These are phyloP conservation scores for Lepus europaeus DNA, from an alignment of 2,113 vertebrate species.

Conservation along the genomic window DNA sequence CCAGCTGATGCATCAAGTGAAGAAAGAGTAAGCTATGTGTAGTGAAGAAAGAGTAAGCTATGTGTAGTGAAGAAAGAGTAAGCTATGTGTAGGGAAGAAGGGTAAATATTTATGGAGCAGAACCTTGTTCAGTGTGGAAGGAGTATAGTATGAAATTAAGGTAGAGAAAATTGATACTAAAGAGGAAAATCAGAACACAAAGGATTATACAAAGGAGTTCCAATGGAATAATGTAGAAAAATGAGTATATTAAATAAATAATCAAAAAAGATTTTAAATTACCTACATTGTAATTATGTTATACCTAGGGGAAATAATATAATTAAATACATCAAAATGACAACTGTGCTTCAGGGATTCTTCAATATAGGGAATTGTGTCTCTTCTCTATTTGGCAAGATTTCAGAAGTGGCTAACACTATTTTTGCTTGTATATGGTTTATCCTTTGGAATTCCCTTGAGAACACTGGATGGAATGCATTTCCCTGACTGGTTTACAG, in stretches of 20 bases:
- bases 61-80: background rate
- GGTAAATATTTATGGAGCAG: background rate
- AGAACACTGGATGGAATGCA: background rate
- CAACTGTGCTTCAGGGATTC: background rate
- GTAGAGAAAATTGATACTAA: background rate
- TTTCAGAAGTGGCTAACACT: conserved; percentile 2
- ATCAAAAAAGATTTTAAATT: background rate
- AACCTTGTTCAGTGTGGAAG: background rate
- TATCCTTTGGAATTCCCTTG: background rate
- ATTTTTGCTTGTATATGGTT: background rate
- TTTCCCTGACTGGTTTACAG: background rate
- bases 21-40: background rate
- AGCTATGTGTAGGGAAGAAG: background rate
- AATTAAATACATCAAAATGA: conserved; percentile 22
- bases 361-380: background rate
- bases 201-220: background rate
- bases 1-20: background rate
- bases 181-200: background rate
- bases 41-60: background rate
- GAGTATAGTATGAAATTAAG: fast-evolving
- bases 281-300: background rate
- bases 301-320: background rate
- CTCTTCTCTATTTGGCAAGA: background rate
- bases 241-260: background rate
- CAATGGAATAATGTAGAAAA: background rate